phyloP scores from a whole-genome alignment of 2,797 vertebrate genomes.

The Gadopsis bispinosus region DNA sequence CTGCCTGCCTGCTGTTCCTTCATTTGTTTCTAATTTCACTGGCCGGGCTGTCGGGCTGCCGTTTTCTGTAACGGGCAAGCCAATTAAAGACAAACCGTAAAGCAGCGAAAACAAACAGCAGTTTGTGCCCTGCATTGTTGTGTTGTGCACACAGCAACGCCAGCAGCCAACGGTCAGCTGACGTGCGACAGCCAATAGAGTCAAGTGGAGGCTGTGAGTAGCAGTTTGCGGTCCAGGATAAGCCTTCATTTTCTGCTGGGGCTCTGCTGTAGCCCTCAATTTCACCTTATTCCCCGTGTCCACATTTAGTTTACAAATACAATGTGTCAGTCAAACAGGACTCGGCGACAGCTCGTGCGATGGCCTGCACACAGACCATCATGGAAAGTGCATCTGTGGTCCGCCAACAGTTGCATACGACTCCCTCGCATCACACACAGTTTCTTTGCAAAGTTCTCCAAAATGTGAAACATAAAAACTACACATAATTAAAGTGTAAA shows the following conservation, averaged over 20 bases:
- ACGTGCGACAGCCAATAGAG: slow-evolving; percentile 56
- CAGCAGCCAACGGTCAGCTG: slow-evolving; percentile 67
- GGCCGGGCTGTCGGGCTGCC: slow-evolving; percentile 24
- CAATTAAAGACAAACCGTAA: slow-evolving; percentile 47
- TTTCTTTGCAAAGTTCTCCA: neutral
- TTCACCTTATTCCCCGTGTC: slow-evolving; percentile 68
- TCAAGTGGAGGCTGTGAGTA: slow-evolving; percentile 48
- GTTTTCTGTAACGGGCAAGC: slow-evolving; percentile 15
- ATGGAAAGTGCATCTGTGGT: slow-evolving; percentile 17
- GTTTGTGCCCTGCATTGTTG: slow-evolving; percentile 27
- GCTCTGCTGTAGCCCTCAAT: slow-evolving; percentile 70
- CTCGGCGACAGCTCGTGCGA: slow-evolving; percentile 42
- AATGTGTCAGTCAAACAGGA: slow-evolving; percentile 54
- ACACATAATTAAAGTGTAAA: neutral
- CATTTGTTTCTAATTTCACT: slow-evolving; percentile 21
- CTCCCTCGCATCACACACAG: slow-evolving; percentile 4
- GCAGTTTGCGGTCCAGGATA: slow-evolving; percentile 71
- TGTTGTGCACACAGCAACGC: slow-evolving; percentile 32
- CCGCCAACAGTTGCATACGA: slow-evolving; percentile 14
- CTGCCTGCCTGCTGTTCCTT: slow-evolving; percentile 51
- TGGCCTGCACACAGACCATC: slow-evolving; percentile 7
- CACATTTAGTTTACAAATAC: slow-evolving; percentile 74
- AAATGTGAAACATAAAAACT: neutral
- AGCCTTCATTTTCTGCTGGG: slow-evolving; percentile 65
- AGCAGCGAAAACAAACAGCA: slow-evolving; percentile 42